A percentile compares a stretch with the other conserved stretches of the same genome.
These are phyloP conservation scores for Sminthurides aquaticus DNA, from an alignment of 2,888 invertebrate species.

Conservation along the genomic window DNA sequence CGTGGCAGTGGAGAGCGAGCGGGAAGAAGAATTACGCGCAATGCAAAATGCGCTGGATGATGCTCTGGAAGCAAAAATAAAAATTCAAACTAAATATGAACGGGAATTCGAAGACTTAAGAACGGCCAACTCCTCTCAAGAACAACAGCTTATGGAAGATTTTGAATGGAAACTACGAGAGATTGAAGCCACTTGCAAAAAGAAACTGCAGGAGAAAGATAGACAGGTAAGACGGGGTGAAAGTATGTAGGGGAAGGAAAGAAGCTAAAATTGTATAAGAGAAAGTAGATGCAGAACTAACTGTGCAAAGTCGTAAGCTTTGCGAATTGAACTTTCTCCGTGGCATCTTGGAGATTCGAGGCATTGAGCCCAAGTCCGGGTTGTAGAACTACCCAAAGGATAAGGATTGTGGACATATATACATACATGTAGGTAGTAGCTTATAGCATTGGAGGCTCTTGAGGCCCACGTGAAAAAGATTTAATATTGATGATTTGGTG, in stretches of 20 bases:
- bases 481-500: no score
- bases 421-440: no score
- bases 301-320: slow-evolving; percentile 58
- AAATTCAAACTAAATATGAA: slow-evolving; percentile 57
- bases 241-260: neutral
- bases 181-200: slow-evolving; percentile 63
- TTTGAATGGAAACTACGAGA: slow-evolving; percentile 78
- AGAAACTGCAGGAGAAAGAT: slow-evolving; percentile 53
- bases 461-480: no score
- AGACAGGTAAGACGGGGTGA: slow-evolving; percentile 35
- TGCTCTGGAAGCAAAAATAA: slow-evolving; percentile 56
- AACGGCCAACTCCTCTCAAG: slow-evolving; percentile 59
- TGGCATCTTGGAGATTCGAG: no score
- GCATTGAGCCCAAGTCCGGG: no score
- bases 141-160: slow-evolving; percentile 66
- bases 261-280: no score
- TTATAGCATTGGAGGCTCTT: no score
- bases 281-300: slow-evolving; percentile 57
- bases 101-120: slow-evolving; percentile 62
- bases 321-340: no score
- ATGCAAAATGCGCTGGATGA: slow-evolving; percentile 56
- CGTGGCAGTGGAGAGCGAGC: slow-evolving; percentile 46
- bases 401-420: no score
- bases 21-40: slow-evolving; percentile 51
- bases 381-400: no score